Base-by-base conservation (phyloP, 1,140 invertebrate genomes). In the Drosophila ercepeae region DNA sequence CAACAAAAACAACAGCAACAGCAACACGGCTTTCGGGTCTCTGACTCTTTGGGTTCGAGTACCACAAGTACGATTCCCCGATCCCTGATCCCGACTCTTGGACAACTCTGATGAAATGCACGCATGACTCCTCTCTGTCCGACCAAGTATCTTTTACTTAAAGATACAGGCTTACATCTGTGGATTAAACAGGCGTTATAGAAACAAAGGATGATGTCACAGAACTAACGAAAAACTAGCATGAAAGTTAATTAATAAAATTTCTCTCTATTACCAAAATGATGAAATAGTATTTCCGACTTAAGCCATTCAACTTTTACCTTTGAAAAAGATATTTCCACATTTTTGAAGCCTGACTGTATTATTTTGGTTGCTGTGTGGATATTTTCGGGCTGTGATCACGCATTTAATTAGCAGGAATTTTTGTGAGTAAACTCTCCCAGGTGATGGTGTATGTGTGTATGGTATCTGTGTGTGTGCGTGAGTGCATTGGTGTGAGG, bases 361-460 rank as follows among this genome's bases (percentile, higher is more conserved):
- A 36, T 18, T 42, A 67, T 74, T 83, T 48, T 4, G 53, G 68
- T 59, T 71, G 55, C 49, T 70, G 54, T 25, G 46, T 39, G 65
- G 51, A 45, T 84, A 78, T 83, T 83, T 78, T 73, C 69, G 76
- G 75, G 72, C 72, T 61, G 60, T 86, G 81, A 86, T 81, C 81
- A 77, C 68, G 81, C 82, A 84, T 84, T 84, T 86, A 84, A 84
- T 84, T 86, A 84, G 81, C 81, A 73, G 72, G 76, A 86, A 84
- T 84, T 84, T 65, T 63, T 39, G 36, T 39, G 36, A 39, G 36
- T 39, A 39, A 39, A 16, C 36, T 36, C 36, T 46, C n/a, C 36
- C 50, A 52, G 41, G 41, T 52, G 48, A 48, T 14, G 11, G 19
- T 42, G 19, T 7, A 27, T 27, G 14, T 46, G 49, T 53, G 42